phyloP scores from a whole-genome alignment of 2,797 vertebrate genomes.

The Carduelis carduelis region DNA sequence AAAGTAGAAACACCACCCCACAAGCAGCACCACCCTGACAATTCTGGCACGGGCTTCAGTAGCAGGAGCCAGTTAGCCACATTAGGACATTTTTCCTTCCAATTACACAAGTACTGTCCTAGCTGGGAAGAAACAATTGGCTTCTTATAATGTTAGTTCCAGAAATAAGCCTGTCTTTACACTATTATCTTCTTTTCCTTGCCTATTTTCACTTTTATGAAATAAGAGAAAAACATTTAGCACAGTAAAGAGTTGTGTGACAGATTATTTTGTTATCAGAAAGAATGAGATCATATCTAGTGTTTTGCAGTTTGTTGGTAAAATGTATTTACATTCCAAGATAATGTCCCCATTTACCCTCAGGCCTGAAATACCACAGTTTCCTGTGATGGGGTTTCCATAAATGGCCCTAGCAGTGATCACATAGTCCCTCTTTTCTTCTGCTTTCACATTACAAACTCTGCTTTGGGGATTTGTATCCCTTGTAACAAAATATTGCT shows the following conservation, averaged over 20 bases:
- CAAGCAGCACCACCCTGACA: not conserved
- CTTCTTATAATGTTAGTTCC: not conserved
- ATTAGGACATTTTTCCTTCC: not conserved
- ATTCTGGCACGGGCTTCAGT: not conserved
- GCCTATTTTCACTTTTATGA: not conserved
- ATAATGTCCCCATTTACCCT: not conserved
- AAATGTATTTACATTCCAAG: not conserved
- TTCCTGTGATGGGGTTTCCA: not conserved
- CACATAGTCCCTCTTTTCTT: not conserved
- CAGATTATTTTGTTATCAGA: slow-evolving; percentile 11
- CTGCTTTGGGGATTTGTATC: not conserved
- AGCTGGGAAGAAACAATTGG: not conserved
- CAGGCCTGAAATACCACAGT: not conserved
- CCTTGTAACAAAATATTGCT: slow-evolving; percentile 44
- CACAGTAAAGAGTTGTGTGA: not conserved
- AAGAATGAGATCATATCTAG: not conserved
- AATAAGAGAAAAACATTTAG: not conserved
- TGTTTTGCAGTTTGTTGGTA: not conserved
- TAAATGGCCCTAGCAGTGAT: not conserved
- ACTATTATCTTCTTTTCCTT: not conserved
- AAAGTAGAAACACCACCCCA: not conserved
- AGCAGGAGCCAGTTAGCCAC: not conserved
- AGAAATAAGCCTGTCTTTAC: not conserved
- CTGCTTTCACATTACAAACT: slow-evolving; percentile 1
- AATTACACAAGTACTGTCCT: not conserved